Base-by-base conservation (phyloP, 2,888 invertebrate genomes). In the Nycteola revayana region DNA sequence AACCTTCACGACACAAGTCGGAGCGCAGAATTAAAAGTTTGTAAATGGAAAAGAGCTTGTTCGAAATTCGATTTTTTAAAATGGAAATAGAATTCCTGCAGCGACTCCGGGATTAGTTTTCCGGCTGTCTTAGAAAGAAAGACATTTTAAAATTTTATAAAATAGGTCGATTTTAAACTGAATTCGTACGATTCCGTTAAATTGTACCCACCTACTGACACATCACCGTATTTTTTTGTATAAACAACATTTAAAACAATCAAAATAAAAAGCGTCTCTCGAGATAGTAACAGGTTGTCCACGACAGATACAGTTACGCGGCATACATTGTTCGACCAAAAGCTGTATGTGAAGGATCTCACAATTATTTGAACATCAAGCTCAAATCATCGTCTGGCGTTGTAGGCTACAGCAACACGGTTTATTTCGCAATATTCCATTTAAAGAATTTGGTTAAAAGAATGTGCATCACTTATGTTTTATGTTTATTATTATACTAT, bases 221-320 rank as follows among this genome's bases (percentile, higher is more conserved):
- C n/a, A n/a, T n/a, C n/a, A n/a, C n/a, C n/a, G n/a, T n/a, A n/a
- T n/a, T n/a, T n/a, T n/a, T n/a, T n/a, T n/a, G n/a, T n/a, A n/a
- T n/a, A n/a, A n/a, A n/a, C n/a, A 14, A 14, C 14, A 14, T 14
- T 14, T 14, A 26, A 51, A 24, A 30, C 22, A 27, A 36, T 29
- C 26, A 33, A 37, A 43, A 48, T 54, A 40, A 48, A 41, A 49
- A 38, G 24, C 42, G 35, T 10, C 31, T 25, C 42, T 30, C 42
- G 33, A 36, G 49, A 33, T 35, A 52, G 52, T 60, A 70, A 75
- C 70, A 71, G 67, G 75, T 80, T 73, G 66, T 62, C 64, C 74
- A 82, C 82, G 66, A 76, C 66, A 59, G 56, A 36, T 54, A 80
- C 83, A 60, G 83, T 77, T 83, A 81, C 33, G 25, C 54, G 81